phyloP scores from a whole-genome alignment of 2,797 vertebrate genomes.

The Takifugu rubripes region DNA sequence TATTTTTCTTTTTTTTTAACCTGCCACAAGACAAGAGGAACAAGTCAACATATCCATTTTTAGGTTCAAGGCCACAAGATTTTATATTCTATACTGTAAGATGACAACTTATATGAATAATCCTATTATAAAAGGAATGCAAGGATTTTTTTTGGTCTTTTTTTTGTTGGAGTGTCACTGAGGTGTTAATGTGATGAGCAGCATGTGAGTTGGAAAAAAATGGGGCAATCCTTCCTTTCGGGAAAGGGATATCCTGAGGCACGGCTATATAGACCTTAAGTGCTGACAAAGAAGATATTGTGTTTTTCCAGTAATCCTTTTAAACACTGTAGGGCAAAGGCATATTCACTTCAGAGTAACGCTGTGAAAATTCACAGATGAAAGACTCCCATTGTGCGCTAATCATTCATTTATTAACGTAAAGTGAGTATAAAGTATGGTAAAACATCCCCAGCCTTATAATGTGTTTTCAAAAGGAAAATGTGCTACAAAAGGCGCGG shows the following conservation, averaged over 20 bases:
- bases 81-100: conserved; percentile 16
- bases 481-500: conserved; percentile 11
- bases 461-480: conserved; percentile 28
- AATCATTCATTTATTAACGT: conserved; percentile 52
- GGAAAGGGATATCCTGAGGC: conserved; percentile 84
- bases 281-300: conserved; percentile 83
- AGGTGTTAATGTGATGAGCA: conserved; percentile 73
- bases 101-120: conserved; percentile 57
- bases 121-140: conserved; percentile 45
- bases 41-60: conserved; percentile 34
- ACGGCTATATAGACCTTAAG: conserved; percentile 79
- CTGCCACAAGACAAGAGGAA: conserved; percentile 10
- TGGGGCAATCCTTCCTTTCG: conserved; percentile 77
- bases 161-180: conserved; percentile 47
- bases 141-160: conserved; percentile 2
- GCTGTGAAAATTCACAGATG: conserved; percentile 56
- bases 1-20: conserved; percentile 4
- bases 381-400: conserved; percentile 50
- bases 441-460: conserved; percentile 1
- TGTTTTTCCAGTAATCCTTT: conserved; percentile 80
- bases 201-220: conserved; percentile 56
- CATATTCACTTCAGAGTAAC: conserved; percentile 64
- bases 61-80: conserved; percentile 15
- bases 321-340: conserved; percentile 71
- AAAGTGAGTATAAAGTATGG: conserved; percentile 25